Base-by-base conservation (phyloP, 2,797 vertebrate species). In the Rhodeus uyekii region DNA sequence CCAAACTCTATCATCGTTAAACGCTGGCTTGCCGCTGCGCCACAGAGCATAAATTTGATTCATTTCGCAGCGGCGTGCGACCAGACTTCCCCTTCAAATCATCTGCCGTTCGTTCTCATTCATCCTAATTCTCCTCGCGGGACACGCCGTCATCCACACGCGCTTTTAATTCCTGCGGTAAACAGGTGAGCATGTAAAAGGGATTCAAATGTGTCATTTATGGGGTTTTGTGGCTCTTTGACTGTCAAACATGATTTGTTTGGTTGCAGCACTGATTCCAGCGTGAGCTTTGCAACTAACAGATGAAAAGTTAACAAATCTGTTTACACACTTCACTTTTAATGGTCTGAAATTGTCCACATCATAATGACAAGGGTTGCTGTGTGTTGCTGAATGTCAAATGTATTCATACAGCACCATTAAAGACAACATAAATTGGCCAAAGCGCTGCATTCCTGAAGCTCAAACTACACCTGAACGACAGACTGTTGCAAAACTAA, bases 1-100 rank as follows among this genome's bases (percentile, higher is more conserved):
- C 91, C 88, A 88, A 93, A 92, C 93, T 94, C 93, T 90, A 93
- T 93, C 92, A 94, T 94, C 87, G 90, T 94, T 94, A 93, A 86
- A 87, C 91, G 89, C 90, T 89, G 91, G 88, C 92, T 89, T 91
- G 90, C 91, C 93, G 91, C 88, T 88, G 88, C 84, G 76, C 91
- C 91, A 90, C 91, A 87, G 85, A 86, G 85, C 88, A 91, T 87
- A 90, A 91, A 93, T 92, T 13, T 93, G 93, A 94, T 94, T 93
- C 90, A 91, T 94, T 93, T 90, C 73, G 5, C 38, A 18, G 42
- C 14, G 74, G 85, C 85, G 78, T 83, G 86, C 87, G 84, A 85
- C 86, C 92, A 89, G 93, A 93, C 90, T 91, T 92, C 91, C 89
- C 91, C 86, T 87, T 90, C 64, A 71, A 50, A 87, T 93, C 90